These are phyloP conservation scores for Phoenoteleia sp. DNA, from an alignment of 2,888 invertebrate species.

Conservation along the genomic window DNA sequence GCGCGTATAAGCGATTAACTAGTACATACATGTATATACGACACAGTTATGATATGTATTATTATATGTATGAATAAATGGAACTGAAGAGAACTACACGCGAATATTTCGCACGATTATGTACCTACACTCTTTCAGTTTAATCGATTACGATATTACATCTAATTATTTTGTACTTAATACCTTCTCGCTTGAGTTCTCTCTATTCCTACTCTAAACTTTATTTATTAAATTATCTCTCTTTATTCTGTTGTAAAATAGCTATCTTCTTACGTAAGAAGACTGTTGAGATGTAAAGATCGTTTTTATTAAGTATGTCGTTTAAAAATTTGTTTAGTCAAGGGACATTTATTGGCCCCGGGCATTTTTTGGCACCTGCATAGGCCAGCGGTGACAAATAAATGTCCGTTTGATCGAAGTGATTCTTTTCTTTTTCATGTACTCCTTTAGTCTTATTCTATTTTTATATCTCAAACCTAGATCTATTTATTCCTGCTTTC, in stretches of 20 bases:
- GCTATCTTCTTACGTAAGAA: slow-evolving; percentile 38
- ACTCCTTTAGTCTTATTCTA: slow-evolving; percentile 67
- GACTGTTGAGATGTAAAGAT: slow-evolving; percentile 34
- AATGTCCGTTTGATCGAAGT: slow-evolving; percentile 46
- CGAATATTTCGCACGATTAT: slow-evolving; percentile 62
- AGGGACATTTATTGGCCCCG: slow-evolving; percentile 42
- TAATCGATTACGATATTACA: slow-evolving; percentile 77
- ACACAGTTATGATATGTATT: slow-evolving; percentile 44
- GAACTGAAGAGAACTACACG: slow-evolving; percentile 57
- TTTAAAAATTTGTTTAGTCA: slow-evolving; percentile 16
- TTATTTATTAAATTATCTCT: slow-evolving; percentile 62
- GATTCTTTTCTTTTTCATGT: slow-evolving; percentile 53
- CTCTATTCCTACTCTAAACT: slow-evolving; percentile 57
- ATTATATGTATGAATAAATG: slow-evolving; percentile 45
- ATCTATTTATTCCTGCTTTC: slow-evolving; percentile 68
- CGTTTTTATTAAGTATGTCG: slow-evolving; percentile 30
- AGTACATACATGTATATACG: slow-evolving; percentile 59
- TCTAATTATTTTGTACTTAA: slow-evolving; percentile 80
- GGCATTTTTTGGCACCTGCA: background rate
- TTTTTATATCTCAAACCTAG: slow-evolving; percentile 69
- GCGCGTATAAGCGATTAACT: slow-evolving; percentile 31
- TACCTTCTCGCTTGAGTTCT: slow-evolving; percentile 73
- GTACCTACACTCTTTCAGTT: slow-evolving; percentile 72
- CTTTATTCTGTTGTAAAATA: slow-evolving; percentile 66
- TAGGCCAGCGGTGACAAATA: slow-evolving; percentile 34